Conservation (phyloP, 2,888 invertebrate species). For the Thera obeliscata region DNA sequence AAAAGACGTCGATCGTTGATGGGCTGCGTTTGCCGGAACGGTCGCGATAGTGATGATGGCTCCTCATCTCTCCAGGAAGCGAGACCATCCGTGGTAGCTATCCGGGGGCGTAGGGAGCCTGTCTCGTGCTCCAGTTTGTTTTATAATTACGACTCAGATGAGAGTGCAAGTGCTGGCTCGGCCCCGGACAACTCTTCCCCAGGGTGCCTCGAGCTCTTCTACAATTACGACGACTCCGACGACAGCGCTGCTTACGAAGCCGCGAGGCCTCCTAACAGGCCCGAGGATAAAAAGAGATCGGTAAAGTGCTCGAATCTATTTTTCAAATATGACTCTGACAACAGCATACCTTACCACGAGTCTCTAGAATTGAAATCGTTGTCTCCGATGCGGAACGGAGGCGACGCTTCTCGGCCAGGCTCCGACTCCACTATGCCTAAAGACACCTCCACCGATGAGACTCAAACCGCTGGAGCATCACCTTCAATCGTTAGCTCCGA, state of each 20-base stretch:
- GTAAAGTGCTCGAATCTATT: not conserved
- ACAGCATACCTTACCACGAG: not conserved
- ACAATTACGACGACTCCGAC: not conserved
- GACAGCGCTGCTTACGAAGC: too few relatives aligned
- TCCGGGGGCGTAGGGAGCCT: not conserved
- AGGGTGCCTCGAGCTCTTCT: not conserved
- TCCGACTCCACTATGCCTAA: not conserved
- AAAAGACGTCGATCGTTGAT: too few relatives aligned
- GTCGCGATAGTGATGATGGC: too few relatives aligned
- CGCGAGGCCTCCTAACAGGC: too few relatives aligned
- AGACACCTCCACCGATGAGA: not conserved
- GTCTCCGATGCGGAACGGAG: not conserved
- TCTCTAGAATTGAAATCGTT: not conserved
- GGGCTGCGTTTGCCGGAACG: too few relatives aligned
- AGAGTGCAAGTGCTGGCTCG: not conserved
- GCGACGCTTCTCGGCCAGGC: not conserved
- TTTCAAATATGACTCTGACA: not conserved
- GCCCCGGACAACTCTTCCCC: not conserved
- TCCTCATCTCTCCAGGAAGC: too few relatives aligned
- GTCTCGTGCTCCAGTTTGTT: not conserved
- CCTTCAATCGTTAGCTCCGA: not conserved
- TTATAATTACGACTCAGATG: constrained; percentile 4
- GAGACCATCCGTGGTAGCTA: not conserved
- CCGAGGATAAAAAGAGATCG: not conserved
- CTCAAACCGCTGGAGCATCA: not conserved